Percentiles rank a stretch among this genome's conserved stretches.
Evolutionary conservation across 2,888 invertebrate genomes (phyloP).

Genomic region (Cheilosia impressa): DNA sequence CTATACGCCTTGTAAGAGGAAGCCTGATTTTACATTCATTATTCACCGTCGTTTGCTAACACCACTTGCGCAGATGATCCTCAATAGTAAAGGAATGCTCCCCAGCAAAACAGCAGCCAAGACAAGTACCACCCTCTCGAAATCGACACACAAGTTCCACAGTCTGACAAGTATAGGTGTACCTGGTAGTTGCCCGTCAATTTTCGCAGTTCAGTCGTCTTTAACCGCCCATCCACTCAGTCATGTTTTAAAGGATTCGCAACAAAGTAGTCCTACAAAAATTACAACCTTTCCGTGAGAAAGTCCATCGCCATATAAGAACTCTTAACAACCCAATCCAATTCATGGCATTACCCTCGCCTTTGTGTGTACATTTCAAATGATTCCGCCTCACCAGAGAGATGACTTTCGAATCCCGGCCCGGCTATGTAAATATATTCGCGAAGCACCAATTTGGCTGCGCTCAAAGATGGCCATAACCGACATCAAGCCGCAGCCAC

Average conservation of each 20-base stretch:
- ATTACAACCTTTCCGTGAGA: slow-evolving; percentile 56
- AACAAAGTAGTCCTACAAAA: slow-evolving; percentile 30
- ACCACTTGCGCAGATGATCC: no score
- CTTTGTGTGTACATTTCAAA: slow-evolving; percentile 36
- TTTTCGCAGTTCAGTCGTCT: no score
- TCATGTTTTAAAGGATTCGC: slow-evolving; percentile 36
- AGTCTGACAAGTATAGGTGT: no score
- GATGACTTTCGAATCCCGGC: slow-evolving; percentile 66
- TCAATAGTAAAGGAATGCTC: no score
- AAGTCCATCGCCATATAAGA: slow-evolving; percentile 42
- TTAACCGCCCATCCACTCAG: neutral
- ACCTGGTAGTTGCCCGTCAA: no score
- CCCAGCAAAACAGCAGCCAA: no score
- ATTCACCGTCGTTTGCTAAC: no score
- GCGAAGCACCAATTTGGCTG: slow-evolving; percentile 58
- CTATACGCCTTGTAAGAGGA: no score
- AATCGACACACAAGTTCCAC: no score
- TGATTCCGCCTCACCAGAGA: slow-evolving; percentile 44
- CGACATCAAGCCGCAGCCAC: slow-evolving; percentile 44
- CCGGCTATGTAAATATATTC: slow-evolving; percentile 62
- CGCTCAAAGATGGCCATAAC: slow-evolving; percentile 62
- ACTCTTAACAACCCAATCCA: slow-evolving; percentile 42
- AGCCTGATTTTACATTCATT: no score
- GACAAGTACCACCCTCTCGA: no score
- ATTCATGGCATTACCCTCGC: slow-evolving; percentile 17